These are phyloP conservation scores for Tenthredo livida DNA, from an alignment of 2,888 invertebrate genomes.

Conservation along the genomic window DNA sequence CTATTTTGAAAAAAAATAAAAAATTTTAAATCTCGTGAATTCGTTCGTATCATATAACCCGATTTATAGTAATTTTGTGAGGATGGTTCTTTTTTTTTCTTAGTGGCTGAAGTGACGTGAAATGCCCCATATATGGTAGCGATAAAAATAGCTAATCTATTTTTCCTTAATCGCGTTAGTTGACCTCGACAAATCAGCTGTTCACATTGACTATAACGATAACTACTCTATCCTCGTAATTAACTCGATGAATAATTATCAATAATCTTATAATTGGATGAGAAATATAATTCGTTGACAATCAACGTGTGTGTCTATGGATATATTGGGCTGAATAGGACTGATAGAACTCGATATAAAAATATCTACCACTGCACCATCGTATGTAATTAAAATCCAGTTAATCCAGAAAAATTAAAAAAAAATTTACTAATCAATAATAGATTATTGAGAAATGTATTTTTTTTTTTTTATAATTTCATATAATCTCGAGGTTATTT, in stretches of 20 bases:
- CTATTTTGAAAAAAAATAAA: too few species aligned
- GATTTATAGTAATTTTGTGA: too few species aligned
- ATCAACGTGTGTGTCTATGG: neutral
- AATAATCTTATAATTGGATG: neutral
- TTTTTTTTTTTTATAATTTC: neutral
- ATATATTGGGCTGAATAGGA: neutral
- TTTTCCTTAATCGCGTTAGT: neutral
- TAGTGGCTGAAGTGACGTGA: too few species aligned
- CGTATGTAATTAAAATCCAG: neutral
- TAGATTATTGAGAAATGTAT: neutral
- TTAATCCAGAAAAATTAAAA: too few species aligned
- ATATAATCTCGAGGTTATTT: neutral
- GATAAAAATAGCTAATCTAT: conserved; percentile 12
- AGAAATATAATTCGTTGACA: neutral
- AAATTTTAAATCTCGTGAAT: too few species aligned
- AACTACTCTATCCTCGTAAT: neutral
- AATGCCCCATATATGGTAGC: neutral
- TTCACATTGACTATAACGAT: neutral
- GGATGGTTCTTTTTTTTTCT: too few species aligned
- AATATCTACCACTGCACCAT: too few species aligned
- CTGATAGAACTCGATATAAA: neutral
- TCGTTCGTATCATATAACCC: too few species aligned
- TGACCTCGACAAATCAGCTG: conserved; percentile 4
- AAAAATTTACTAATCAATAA: neutral
- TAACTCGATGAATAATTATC: neutral